These are phyloP conservation scores for Drosophila rufa DNA, from an alignment of 1,140 invertebrate genomes.

Conservation along the genomic window DNA sequence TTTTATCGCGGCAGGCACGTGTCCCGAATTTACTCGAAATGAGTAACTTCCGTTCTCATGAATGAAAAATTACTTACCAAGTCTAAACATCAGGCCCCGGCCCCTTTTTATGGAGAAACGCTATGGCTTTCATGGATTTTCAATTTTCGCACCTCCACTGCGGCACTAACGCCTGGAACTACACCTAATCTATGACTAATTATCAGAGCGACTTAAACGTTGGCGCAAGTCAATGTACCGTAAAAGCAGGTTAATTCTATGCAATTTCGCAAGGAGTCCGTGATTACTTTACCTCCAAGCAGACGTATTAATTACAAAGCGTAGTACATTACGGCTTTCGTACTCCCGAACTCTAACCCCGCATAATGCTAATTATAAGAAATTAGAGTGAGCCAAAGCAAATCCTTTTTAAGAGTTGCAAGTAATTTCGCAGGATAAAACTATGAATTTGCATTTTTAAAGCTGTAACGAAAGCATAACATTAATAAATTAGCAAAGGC, in stretches of 20 bases:
- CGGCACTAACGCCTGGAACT: neutral
- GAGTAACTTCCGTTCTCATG: slow-evolving; percentile 59
- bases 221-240: slow-evolving; percentile 50
- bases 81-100: slow-evolving; percentile 16
- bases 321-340: slow-evolving; percentile 37
- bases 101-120: neutral
- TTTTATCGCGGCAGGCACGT: slow-evolving; percentile 65
- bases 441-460: too few species aligned
- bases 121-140: slow-evolving; percentile 51
- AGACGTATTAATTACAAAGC: slow-evolving; percentile 63
- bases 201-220: slow-evolving; percentile 31
- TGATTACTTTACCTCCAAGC: slow-evolving; percentile 49
- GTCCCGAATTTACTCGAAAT: slow-evolving; percentile 63
- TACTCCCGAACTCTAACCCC: slow-evolving; percentile 16
- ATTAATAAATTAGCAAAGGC: too few species aligned
- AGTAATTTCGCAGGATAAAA: neutral
- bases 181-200: slow-evolving; percentile 59
- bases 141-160: slow-evolving; percentile 47
- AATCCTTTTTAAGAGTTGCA: neutral
- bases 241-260: slow-evolving; percentile 62
- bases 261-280: slow-evolving; percentile 39
- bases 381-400: slow-evolving; percentile 15
- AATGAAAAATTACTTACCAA: slow-evolving; percentile 66
- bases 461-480: too few species aligned
- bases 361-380: slow-evolving; percentile 36